phyloP scores from a whole-genome alignment of 64 coral and sea anemone genomes.

The Astreopora myriophthalma region DNA sequence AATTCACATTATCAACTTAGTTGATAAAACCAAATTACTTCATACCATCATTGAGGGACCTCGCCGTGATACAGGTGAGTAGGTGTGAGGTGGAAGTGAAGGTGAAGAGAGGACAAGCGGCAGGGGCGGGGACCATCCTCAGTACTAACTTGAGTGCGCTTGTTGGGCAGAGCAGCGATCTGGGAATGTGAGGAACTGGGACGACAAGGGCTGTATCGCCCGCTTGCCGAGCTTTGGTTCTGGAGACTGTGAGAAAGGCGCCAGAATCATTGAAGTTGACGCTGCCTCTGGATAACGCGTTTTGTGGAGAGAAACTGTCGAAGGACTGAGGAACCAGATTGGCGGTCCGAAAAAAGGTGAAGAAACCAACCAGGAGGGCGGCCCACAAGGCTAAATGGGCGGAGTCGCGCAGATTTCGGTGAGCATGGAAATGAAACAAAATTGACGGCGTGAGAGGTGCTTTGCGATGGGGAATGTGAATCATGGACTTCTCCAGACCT shows the following conservation, averaged over 20 bases:
- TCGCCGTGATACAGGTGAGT: too few species aligned
- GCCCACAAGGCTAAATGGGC: neutral
- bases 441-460: conserved; percentile 13
- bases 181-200: too few species aligned
- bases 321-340: neutral
- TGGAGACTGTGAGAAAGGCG: neutral
- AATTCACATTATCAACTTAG: too few species aligned
- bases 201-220: neutral
- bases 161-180: neutral
- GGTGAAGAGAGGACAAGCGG: conserved; percentile 7
- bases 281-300: too few species aligned
- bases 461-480: neutral
- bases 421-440: neutral
- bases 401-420: neutral
- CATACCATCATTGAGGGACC: too few species aligned
- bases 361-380: conserved; percentile 3
- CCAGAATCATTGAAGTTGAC: neutral
- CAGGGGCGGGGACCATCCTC: too few species aligned
- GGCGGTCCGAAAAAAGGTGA: conserved; percentile 22
- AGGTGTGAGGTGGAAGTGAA: neutral
- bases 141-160: neutral
- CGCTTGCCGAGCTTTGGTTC: too few species aligned
- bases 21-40: too few species aligned
- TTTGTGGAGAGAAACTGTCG: neutral
- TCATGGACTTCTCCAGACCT: conserved; percentile 19